phyloP scores from a whole-genome alignment of 2,888 invertebrate species.

The Serrognathus titanus region DNA sequence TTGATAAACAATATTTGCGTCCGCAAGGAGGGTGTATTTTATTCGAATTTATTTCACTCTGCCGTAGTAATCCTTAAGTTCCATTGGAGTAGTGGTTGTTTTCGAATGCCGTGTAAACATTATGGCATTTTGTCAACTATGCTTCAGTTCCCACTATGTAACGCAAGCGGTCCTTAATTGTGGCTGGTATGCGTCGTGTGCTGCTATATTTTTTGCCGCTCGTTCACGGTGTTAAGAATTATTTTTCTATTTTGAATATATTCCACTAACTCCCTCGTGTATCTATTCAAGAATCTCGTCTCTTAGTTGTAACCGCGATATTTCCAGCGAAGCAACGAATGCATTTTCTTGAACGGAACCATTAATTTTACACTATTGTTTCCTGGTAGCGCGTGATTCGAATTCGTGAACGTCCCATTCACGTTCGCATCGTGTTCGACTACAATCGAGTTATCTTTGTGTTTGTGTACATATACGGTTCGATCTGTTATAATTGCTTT shows the following conservation, averaged over 20 bases:
- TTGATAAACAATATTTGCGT: no score
- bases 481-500: no score
- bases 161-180: conserved; percentile 24
- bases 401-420: not conserved
- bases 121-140: conserved; percentile 43
- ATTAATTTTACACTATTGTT: no score
- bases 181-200: conserved; percentile 24
- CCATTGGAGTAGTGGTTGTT: not conserved
- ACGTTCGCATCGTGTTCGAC: no score
- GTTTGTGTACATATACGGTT: no score
- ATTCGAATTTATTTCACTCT: not conserved
- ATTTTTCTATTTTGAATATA: conserved; percentile 39
- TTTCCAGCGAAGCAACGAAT: conserved; percentile 8
- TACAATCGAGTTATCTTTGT: no score
- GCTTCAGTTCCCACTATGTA: conserved; percentile 25
- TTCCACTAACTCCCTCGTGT: conserved; percentile 10
- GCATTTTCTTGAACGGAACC: no score
- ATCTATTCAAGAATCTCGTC: not conserved
- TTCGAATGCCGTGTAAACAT: conserved; percentile 1
- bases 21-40: not conserved
- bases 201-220: conserved; percentile 22
- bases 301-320: conserved; percentile 10
- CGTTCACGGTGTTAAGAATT: conserved; percentile 12
- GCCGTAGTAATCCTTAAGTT: no score
- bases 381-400: not conserved